phyloP scores from a whole-genome alignment of 2,797 vertebrate genomes.

The Macrochelys suwanniensis region DNA sequence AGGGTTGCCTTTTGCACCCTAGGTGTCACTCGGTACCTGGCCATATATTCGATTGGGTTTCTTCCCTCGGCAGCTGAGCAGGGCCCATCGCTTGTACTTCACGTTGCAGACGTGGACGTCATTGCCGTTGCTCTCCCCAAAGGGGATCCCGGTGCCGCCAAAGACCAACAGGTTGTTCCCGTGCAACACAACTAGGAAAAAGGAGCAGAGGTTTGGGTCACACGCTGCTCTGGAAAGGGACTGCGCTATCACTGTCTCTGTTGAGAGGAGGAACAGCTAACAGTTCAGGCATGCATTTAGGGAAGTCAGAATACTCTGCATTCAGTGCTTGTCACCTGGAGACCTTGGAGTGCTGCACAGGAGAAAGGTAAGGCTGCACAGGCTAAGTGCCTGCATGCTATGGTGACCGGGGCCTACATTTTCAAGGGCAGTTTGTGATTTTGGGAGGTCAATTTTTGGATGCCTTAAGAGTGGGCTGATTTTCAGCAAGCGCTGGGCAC shows the following conservation, averaged over 20 bases:
- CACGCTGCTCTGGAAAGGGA: background rate
- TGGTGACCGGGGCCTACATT: constrained; percentile 37
- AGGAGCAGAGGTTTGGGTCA: background rate
- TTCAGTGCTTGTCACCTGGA: fast-evolving
- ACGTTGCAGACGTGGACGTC: constrained; percentile 98
- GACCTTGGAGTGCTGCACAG: background rate
- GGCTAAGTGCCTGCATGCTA: constrained; percentile 21
- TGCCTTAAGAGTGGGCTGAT: background rate
- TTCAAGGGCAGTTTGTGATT: background rate
- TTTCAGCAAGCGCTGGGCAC: background rate
- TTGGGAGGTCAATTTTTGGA: constrained; percentile 48
- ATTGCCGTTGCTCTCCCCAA: constrained; percentile 97
- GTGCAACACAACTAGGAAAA: constrained; percentile 90
- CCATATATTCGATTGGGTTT: constrained; percentile 98
- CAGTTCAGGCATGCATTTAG: fast-evolving
- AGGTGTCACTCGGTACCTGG: constrained; percentile 84
- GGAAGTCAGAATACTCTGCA: background rate
- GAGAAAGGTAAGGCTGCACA: background rate
- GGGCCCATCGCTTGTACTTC: constrained; percentile 96
- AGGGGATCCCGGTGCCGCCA: constrained; percentile 97
- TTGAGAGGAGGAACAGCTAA: background rate
- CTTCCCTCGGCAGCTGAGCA: constrained; percentile 96
- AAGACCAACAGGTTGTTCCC: constrained; percentile 99
- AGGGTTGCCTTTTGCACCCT: background rate
- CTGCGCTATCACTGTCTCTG: fast-evolving